Evolutionary conservation across 2,888 invertebrate species (phyloP).

Genomic region (Patella ulyssiponensis): DNA sequence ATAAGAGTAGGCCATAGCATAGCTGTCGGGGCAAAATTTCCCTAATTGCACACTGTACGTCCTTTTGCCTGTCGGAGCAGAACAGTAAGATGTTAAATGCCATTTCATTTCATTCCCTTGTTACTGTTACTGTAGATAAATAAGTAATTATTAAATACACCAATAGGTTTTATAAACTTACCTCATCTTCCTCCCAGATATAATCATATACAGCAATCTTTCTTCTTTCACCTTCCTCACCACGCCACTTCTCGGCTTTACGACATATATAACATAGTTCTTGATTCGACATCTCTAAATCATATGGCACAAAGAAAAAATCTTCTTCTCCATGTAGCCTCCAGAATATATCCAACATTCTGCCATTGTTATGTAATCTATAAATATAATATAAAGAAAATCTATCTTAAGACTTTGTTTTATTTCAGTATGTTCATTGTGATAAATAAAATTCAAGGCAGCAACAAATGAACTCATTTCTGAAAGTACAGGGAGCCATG

Average conservation of each 20-base stretch:
- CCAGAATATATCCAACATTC: slow-evolving; percentile 70
- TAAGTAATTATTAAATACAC: background rate
- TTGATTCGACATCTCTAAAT: slow-evolving; percentile 69
- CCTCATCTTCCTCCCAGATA: slow-evolving; percentile 70
- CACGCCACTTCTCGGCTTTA: slow-evolving; percentile 68
- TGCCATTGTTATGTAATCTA: slow-evolving; percentile 71
- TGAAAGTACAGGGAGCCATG: no score
- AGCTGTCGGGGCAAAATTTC: no score
- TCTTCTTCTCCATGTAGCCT: slow-evolving; percentile 65
- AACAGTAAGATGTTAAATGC: no score
- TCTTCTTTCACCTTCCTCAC: slow-evolving; percentile 68
- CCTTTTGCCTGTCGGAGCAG: no score
- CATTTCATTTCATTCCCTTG: no score
- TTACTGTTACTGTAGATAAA: no score
- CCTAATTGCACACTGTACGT: no score
- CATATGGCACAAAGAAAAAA: slow-evolving; percentile 68
- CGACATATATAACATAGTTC: slow-evolving; percentile 63
- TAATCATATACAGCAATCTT: slow-evolving; percentile 69
- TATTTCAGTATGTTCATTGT: no score
- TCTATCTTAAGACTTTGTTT: background rate
- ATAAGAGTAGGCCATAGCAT: no score
- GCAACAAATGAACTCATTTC: no score
- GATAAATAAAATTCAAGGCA: no score
- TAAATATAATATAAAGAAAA: background rate
- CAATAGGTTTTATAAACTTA: slow-evolving; percentile 38